phyloP scores from a whole-genome alignment of 2,113 vertebrate species.

The Antennarius striatus region DNA sequence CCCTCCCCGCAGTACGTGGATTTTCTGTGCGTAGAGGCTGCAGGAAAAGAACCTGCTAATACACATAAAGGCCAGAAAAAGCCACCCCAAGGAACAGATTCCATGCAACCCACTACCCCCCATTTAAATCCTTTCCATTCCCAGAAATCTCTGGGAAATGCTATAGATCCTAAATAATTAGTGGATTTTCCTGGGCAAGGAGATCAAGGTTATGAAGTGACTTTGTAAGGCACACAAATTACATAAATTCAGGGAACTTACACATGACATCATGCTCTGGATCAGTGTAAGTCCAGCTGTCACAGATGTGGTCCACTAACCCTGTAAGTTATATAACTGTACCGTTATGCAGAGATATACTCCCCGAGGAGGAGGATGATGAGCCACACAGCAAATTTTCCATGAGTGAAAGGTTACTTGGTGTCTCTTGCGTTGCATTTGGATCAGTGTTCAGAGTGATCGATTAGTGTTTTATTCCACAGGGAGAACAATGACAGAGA shows the following conservation, averaged over 20 bases:
- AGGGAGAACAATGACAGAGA: background rate
- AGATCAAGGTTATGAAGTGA: constrained; percentile 29
- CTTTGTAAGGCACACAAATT: background rate
- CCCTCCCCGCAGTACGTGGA: too few species aligned
- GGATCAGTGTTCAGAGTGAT: background rate
- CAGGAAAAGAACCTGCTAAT: background rate
- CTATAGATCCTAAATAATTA: constrained; percentile 1
- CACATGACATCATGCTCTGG: constrained; percentile 34
- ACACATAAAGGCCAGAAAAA: background rate
- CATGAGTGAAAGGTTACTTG: background rate
- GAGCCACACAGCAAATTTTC: background rate
- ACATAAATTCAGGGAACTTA: constrained; percentile 58
- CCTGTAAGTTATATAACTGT: constrained; percentile 63
- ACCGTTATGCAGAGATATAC: constrained; percentile 36
- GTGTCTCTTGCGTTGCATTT: background rate
- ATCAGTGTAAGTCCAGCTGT: constrained; percentile 35
- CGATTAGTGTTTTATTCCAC: background rate
- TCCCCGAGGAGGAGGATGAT: background rate
- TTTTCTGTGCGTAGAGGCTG: background rate
- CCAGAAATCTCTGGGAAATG: background rate
- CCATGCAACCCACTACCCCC: too few species aligned
- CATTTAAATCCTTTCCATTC: background rate
- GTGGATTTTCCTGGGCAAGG: background rate
- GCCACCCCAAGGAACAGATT: background rate
- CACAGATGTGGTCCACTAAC: constrained; percentile 65